phyloP scores from a whole-genome alignment of 2,113 vertebrate genomes.

The Neodon shergylaensis region DNA sequence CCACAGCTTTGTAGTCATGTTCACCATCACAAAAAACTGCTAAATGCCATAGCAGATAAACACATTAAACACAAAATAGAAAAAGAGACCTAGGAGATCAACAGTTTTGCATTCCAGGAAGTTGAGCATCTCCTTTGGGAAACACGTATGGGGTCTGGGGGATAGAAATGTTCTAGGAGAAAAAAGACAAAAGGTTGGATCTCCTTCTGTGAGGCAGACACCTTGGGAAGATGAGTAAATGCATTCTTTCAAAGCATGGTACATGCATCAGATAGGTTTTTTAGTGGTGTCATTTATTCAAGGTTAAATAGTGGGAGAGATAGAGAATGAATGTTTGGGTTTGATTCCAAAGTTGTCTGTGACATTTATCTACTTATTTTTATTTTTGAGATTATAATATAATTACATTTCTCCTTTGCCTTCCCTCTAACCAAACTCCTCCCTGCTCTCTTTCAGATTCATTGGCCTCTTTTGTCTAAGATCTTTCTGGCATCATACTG shows the following conservation, averaged over 20 bases:
- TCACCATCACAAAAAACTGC: background rate
- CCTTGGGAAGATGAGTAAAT: slow-evolving; percentile 10
- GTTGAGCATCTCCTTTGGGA: background rate
- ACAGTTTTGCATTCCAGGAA: background rate
- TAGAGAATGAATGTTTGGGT: background rate
- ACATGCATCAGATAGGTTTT: background rate
- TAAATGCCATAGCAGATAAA: background rate
- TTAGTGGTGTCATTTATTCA: background rate
- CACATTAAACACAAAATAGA: background rate
- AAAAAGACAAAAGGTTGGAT: slow-evolving; percentile 18
- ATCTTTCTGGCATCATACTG: background rate
- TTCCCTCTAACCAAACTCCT: background rate
- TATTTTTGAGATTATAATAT: background rate
- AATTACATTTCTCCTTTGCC: background rate
- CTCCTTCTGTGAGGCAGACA: background rate
- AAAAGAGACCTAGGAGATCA: background rate
- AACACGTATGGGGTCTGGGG: background rate
- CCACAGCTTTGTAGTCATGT: background rate
- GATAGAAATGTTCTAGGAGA: background rate
- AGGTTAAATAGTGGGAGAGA: background rate
- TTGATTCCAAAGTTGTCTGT: slow-evolving; percentile 4
- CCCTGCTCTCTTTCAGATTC: background rate
- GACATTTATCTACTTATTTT: background rate
- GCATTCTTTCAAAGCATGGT: background rate
- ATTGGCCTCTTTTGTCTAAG: background rate